Base-by-base conservation (phyloP, 2,113 vertebrate species). In the Leptobrachium ailaonicum region DNA sequence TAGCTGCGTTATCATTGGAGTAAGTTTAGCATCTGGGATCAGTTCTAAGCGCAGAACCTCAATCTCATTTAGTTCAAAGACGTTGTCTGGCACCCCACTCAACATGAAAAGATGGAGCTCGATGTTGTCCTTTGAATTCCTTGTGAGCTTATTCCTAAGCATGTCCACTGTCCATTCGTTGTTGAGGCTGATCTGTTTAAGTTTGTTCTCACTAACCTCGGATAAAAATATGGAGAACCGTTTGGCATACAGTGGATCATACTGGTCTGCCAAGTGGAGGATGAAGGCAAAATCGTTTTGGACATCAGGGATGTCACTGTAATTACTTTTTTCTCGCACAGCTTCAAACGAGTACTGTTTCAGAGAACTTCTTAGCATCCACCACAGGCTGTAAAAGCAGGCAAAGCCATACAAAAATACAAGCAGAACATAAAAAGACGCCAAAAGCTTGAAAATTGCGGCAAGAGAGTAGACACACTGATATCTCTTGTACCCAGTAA, bases 271-370 rank as follows among this genome's bases (percentile, higher is more conserved):
- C 76, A 95, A 87, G 41, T 95, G 94, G 73, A 95, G 92, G 85
- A 95, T 95, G 83, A 95, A 95, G 6, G 94, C 94, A 32, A 95
- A 95, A 80, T 95, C 94, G 47, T 95, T 95, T 84, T 91, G 93
- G 54, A 95, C 93, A 9, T 95, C 94, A 0, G 92, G 93, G 83
- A 95, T 94, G 73, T 95, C 94, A 6, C 92, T 95, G 83, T 94
- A 95, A 82, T 93, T 94, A 85, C 93, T 95, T 75, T 92, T 93
- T 79, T 96, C 93, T 81, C 93, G 85, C 77, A 95, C 63, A 0
- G 92, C 92, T 82, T 94, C 94, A 82, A 96, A 96, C 60, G 93
- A 95, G 84, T 95, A 95, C 82, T 94, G 91, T 84, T 94, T 94
- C 71, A 94, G 90, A 73, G 95, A 94, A 81, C 91, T 94, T 85